These are phyloP conservation scores for Scaptomyza hsui DNA, from an alignment of 1,140 invertebrate genomes.

Conservation along the genomic window DNA sequence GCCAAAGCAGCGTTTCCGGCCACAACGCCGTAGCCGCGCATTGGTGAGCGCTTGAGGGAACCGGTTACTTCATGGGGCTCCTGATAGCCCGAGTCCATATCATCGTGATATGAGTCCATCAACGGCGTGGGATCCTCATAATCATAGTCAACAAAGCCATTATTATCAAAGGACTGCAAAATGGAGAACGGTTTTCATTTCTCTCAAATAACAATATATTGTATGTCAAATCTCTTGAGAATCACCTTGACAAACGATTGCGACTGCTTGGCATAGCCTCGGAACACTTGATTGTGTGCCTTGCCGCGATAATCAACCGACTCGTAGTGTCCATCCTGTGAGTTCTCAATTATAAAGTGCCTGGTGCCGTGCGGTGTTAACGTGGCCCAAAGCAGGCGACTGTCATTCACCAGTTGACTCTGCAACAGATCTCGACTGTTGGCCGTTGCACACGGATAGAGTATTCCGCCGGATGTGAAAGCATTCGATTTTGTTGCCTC, in stretches of 20 bases:
- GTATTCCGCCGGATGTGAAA: constrained; percentile 76
- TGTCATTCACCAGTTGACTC: constrained; percentile 84
- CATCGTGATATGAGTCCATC: constrained; percentile 89
- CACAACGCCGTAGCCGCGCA: constrained; percentile 53
- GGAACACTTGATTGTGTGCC: constrained; percentile 68
- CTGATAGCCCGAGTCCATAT: constrained; percentile 85
- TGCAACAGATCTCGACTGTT: constrained; percentile 76
- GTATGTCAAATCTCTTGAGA: not conserved
- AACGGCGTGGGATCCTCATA: constrained; percentile 89
- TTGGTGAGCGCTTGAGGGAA: constrained; percentile 84
- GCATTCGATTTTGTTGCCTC: constrained; percentile 81
- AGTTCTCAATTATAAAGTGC: constrained; percentile 87
- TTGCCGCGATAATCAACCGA: constrained; percentile 86
- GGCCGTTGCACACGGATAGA: constrained; percentile 76
- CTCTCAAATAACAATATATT: no score
- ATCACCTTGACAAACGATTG: constrained; percentile 69
- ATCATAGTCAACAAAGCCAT: constrained; percentile 89
- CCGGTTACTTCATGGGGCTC: constrained; percentile 84
- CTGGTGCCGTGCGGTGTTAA: constrained; percentile 91
- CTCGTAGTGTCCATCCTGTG: constrained; percentile 89
- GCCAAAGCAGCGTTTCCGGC: constrained; percentile 84
- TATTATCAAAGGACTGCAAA: constrained; percentile 87
- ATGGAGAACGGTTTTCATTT: no score
- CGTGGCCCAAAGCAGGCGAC: constrained; percentile 91
- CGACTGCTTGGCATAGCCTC: constrained; percentile 70